Conservation (phyloP, 2,797 vertebrate species). For the Psittacula derbiana region DNA sequence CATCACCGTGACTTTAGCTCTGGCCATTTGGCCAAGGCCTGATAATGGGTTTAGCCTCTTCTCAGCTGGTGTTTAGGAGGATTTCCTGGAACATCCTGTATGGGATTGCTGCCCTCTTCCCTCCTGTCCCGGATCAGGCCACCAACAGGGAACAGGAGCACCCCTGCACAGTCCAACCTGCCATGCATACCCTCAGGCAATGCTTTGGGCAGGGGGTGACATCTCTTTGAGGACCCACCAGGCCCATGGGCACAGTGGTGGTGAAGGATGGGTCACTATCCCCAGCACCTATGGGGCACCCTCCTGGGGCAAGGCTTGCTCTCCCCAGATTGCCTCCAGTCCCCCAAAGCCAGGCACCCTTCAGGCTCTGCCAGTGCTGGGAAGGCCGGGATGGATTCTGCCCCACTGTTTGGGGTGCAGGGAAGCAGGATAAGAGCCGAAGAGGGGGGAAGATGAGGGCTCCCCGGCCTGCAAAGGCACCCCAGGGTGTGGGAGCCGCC, state of each 20-base stretch:
- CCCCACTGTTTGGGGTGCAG: fast-evolving
- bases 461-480: neutral
- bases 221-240: fast-evolving
- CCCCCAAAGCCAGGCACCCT: neutral
- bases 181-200: neutral
- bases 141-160: fast-evolving
- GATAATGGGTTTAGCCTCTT: constrained; percentile 59
- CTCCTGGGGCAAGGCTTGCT: neutral
- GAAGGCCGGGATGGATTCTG: neutral
- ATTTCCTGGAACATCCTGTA: constrained; percentile 70
- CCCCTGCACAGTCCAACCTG: neutral
- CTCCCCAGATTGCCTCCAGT: neutral
- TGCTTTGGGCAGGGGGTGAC: neutral
- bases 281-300: fast-evolving
- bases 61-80: constrained; percentile 55
- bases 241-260: neutral
- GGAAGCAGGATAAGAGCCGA: neutral
- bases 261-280: neutral
- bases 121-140: neutral
- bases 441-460: neutral
- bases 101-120: neutral
- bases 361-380: neutral
- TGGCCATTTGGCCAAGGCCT: neutral
- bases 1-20: neutral
- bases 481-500: neutral